Conservation (phyloP, 1,140 invertebrate genomes). For the Calliphora vicina region DNA sequence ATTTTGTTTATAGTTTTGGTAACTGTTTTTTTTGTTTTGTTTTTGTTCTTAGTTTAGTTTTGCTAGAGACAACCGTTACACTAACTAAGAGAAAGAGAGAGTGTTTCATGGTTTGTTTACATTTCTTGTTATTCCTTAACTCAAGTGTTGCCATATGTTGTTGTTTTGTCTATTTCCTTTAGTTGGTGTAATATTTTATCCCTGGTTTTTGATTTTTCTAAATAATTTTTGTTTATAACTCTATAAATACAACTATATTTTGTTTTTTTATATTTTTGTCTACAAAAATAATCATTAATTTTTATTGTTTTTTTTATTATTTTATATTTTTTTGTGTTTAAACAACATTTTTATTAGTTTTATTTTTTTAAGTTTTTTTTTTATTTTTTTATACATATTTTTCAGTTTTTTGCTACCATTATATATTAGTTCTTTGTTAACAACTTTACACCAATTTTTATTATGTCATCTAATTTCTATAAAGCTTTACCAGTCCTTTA, state of each 20-base stretch:
- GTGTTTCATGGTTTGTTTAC: too few relatives aligned
- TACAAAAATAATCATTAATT: background rate
- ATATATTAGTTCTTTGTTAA: slow-evolving; percentile 11
- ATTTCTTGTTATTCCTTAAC: too few relatives aligned
- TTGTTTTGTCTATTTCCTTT: background rate
- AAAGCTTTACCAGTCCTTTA: slow-evolving; percentile 31
- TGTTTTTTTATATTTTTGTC: background rate
- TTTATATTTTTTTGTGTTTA: background rate
- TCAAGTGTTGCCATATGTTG: background rate
- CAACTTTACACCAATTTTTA: slow-evolving; percentile 27
- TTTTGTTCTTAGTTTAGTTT: too few relatives aligned
- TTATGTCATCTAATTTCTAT: slow-evolving; percentile 24
- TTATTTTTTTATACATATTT: background rate
- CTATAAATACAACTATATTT: slow-evolving; percentile 19
- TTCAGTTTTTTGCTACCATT: background rate
- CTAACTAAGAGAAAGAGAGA: too few relatives aligned
- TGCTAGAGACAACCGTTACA: too few relatives aligned
- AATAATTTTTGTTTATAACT: slow-evolving; percentile 25
- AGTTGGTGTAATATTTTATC: background rate
- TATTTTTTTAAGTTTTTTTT: background rate
- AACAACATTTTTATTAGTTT: background rate
- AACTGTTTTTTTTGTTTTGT: too few relatives aligned
- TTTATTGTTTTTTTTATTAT: background rate
- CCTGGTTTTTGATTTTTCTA: background rate
- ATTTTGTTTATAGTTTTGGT: too few relatives aligned